phyloP scores from a whole-genome alignment of 2,888 invertebrate genomes.

The Leucozona laternaria region DNA sequence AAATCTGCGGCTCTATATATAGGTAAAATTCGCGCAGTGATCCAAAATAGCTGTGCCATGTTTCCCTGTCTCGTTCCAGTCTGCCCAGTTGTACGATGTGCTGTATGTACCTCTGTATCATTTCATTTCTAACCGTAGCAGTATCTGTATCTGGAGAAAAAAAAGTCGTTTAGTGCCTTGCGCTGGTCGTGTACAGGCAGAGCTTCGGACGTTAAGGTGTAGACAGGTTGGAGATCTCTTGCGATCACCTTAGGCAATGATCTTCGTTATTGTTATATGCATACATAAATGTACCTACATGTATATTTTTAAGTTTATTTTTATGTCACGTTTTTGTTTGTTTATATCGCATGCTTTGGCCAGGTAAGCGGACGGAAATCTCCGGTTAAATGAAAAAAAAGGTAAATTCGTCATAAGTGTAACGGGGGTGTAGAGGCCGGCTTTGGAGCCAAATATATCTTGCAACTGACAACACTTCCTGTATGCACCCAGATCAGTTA shows the following conservation, averaged over 20 bases:
- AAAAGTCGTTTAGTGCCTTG: conserved; percentile 43
- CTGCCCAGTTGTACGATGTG: conserved; percentile 43
- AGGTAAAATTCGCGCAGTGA: conserved; percentile 49
- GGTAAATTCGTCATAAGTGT: conserved; percentile 34
- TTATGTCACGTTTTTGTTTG: conserved; percentile 55
- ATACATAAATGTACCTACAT: no score
- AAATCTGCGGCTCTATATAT: conserved; percentile 69
- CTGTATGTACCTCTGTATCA: conserved; percentile 16
- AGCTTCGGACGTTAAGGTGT: conserved; percentile 41
- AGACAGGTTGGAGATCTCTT: conserved; percentile 72
- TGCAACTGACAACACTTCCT: conserved; percentile 54
- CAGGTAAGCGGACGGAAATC: conserved; percentile 58
- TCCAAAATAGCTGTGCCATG: not conserved
- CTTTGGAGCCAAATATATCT: conserved; percentile 47
- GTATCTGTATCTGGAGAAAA: conserved; percentile 39
- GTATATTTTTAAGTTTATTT: conserved; percentile 17
- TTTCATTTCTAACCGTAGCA: conserved; percentile 41
- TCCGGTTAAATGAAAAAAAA: conserved; percentile 52
- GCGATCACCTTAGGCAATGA: conserved; percentile 61
- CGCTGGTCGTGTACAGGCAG: conserved; percentile 51
- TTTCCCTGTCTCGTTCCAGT: conserved; percentile 72
- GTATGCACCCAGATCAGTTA: conserved; percentile 46
- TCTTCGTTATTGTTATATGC: conserved; percentile 66
- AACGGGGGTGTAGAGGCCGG: conserved; percentile 38
- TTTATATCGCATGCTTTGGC: conserved; percentile 39